Evolutionary conservation across 1,140 invertebrate genomes (phyloP).

Genomic region (Parasteatoda tepidariorum): DNA sequence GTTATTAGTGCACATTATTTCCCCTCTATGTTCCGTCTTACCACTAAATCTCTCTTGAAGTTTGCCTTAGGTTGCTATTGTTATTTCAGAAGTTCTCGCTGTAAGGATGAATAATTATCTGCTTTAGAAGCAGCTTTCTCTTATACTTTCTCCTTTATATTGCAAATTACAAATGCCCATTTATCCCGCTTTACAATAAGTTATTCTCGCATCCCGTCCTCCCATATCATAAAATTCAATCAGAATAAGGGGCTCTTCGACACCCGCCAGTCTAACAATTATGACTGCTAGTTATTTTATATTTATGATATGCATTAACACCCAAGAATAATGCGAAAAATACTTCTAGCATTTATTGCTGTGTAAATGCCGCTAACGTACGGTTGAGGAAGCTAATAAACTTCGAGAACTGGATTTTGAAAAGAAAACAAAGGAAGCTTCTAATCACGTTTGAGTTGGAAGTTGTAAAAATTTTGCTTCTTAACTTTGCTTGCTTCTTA

Average conservation of each 20-base stretch:
- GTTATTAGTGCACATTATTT: neutral
- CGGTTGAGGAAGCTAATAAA: neutral
- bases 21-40: neutral
- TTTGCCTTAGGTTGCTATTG: neutral
- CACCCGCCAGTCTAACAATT: neutral
- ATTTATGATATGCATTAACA: neutral
- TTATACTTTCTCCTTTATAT: neutral
- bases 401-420: neutral
- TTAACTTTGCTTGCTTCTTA: too few relatives aligned
- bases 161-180: neutral
- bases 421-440: neutral
- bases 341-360: neutral
- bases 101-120: neutral
- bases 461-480: too few relatives aligned
- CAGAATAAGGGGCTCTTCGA: neutral
- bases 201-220: neutral
- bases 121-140: neutral
- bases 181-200: neutral
- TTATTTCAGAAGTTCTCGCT: neutral
- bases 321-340: neutral
- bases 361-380: neutral
- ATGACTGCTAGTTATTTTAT: neutral
- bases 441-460: too few relatives aligned
- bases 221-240: neutral
- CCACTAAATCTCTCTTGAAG: neutral